Percentiles rank a stretch among this genome's conserved stretches.
Evolutionary conservation across 2,888 invertebrate genomes (phyloP).

Genomic region (Synergus japonicus): DNA sequence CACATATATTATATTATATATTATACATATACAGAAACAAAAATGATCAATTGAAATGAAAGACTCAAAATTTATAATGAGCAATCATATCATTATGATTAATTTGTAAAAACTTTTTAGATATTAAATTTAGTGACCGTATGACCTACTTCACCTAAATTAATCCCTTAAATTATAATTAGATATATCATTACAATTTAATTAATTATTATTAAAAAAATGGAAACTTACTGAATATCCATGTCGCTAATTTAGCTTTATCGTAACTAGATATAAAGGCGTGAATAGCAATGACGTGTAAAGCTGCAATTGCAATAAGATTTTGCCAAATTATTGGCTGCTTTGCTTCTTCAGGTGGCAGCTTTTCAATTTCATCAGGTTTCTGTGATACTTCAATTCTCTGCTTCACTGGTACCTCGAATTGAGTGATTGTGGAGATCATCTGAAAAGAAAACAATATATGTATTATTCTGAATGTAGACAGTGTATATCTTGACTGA

Average conservation of each 20-base stretch:
- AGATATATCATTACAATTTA: too few relatives aligned
- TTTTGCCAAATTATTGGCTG: conserved; percentile 83
- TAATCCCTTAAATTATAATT: too few relatives aligned
- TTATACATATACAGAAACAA: too few relatives aligned
- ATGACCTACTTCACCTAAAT: too few relatives aligned
- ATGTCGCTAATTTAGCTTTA: conserved; percentile 76
- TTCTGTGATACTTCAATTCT: conserved; percentile 22
- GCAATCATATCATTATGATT: too few relatives aligned
- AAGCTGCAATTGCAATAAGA: conserved; percentile 79
- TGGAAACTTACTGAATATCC: conserved; percentile 81
- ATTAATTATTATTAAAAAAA: not conserved
- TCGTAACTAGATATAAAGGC: conserved; percentile 73
- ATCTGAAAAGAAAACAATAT: conserved; percentile 17
- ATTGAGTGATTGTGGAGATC: conserved; percentile 62
- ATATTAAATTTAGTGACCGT: too few relatives aligned
- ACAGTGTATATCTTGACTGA: not conserved
- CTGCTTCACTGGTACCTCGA: conserved; percentile 52
- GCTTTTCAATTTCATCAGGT: conserved; percentile 50
- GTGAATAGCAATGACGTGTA: conserved; percentile 78
- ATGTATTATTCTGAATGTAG: conserved; percentile 7
- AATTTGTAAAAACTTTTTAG: too few relatives aligned
- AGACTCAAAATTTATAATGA: too few relatives aligned
- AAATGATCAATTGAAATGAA: too few relatives aligned
- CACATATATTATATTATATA: too few relatives aligned
- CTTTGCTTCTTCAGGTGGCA: conserved; percentile 53